Evolutionary conservation across 2,888 invertebrate genomes (phyloP), one percentile per base, ranked within the genome.

Genomic region (Polymixis flavicincta): DNA sequence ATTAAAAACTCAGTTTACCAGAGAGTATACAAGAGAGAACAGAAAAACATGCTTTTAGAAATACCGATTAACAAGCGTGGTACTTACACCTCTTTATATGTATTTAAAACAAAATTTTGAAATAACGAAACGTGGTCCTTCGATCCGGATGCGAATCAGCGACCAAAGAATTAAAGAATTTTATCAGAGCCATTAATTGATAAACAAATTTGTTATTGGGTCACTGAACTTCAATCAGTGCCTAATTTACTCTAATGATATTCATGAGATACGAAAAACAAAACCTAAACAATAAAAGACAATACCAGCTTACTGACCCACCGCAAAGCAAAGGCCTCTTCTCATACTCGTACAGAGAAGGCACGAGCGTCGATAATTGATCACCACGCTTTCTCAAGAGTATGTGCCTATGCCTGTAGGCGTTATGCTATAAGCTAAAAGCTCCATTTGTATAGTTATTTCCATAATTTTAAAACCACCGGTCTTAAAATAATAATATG

Each of bases 41-140:
- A 37, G 37, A 6, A 37, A 37, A 37, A 37, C 37, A 0, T 37
- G 37, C 37, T 8, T 48, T 17, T 5, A n/a, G 54, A 14, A 69
- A 8, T n/a, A 28, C 7, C 1, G 13, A 45, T 54, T 48, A 67
- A 37, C 2, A 45, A 50, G 19, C 32, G 19, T 22, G 6, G 0
- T 28, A 45, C 37, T 37, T 5, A 5, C 0, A 37, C 37, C 4
- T 6, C 13, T 22, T 22, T 52, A 52, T n/a, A 52, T 32, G 2
- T 32, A 11, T 22, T 52, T 22, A 52, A 52, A 54, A 55, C 2
- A 55, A 55, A 25, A 55, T 54, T 42, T 32, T 25, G 19, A 37
- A 48, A 48, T 32, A 32, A 17, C 22, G 9, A 32, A 37, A 42
- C 64, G 22, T 64, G 64, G 48, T 71, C 54, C 45, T 78, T 71